A percentile compares a stretch with the other conserved stretches of the same genome.
These are phyloP conservation scores for Zygaena filipendulae DNA, from an alignment of 2,888 invertebrate genomes.

Conservation along the genomic window DNA sequence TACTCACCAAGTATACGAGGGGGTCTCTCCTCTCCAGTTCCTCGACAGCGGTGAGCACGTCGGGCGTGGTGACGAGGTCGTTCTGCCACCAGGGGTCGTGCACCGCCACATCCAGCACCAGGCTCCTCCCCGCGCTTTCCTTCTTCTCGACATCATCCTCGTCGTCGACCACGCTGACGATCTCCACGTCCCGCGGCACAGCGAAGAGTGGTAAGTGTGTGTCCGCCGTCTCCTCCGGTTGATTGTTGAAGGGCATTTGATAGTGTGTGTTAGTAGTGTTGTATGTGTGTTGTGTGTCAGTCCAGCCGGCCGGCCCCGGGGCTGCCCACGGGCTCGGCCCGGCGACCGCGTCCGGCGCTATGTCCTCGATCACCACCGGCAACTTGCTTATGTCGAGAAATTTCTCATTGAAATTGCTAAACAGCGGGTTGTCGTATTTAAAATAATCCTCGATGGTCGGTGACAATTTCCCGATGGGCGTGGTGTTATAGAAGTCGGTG, in stretches of 20 bases:
- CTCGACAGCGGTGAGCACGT: slow-evolving; percentile 52
- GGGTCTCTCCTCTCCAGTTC: slow-evolving; percentile 51
- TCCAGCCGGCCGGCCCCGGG: slow-evolving; percentile 28
- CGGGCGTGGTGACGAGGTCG: slow-evolving; percentile 53
- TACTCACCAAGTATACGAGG: slow-evolving; percentile 31
- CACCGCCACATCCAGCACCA: slow-evolving; percentile 39
- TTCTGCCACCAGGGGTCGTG: slow-evolving; percentile 28
- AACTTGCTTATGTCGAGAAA: slow-evolving; percentile 44
- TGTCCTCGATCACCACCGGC: slow-evolving; percentile 48
- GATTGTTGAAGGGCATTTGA: slow-evolving; percentile 47
- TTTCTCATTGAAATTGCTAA: slow-evolving; percentile 35
- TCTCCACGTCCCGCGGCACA: slow-evolving; percentile 47
- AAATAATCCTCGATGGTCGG: slow-evolving; percentile 33
- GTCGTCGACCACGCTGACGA: slow-evolving; percentile 33
- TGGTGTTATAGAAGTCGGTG: slow-evolving; percentile 35
- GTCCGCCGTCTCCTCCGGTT: slow-evolving; percentile 52
- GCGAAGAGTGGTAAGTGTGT: slow-evolving; percentile 36
- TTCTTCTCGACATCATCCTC: slow-evolving; percentile 17
- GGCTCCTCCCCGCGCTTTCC: slow-evolving; percentile 21
- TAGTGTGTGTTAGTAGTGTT: slow-evolving; percentile 31
- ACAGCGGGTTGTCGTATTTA: slow-evolving; percentile 27
- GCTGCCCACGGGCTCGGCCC: slow-evolving; percentile 30
- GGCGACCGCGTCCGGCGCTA: slow-evolving; percentile 32
- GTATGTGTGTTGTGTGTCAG: slow-evolving; percentile 29
- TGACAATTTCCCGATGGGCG: slow-evolving; percentile 35